Conservation (phyloP, 2,797 vertebrate species). For the Protonibea diacanthus region DNA sequence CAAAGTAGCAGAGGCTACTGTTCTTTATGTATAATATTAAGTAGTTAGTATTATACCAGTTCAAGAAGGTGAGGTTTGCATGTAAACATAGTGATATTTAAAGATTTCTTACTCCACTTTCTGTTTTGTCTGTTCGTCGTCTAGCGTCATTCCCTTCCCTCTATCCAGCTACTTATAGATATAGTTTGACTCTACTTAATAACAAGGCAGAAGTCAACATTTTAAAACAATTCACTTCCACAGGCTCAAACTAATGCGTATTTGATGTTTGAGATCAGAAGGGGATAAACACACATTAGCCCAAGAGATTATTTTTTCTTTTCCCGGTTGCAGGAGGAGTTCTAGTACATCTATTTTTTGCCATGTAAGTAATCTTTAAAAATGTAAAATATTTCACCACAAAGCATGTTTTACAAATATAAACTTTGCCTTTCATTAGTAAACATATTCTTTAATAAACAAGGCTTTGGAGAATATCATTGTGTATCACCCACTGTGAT, state of each 20-base stretch:
- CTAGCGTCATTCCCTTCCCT: background rate
- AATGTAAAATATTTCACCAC: conserved; percentile 25
- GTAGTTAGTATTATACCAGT: background rate
- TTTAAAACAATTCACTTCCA: conserved; percentile 29
- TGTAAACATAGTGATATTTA: background rate
- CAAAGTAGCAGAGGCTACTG: background rate
- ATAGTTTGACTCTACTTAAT: conserved; percentile 17
- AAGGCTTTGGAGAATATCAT: conserved; percentile 54
- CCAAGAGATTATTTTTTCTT: conserved; percentile 39
- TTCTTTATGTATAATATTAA: background rate
- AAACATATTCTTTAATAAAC: conserved; percentile 56
- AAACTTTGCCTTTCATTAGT: conserved; percentile 53
- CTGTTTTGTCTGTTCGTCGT: background rate
- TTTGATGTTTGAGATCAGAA: conserved; percentile 53
- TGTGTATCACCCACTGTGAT: conserved; percentile 56
- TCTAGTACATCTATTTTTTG: conserved; percentile 51
- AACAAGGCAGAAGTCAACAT: conserved; percentile 3
- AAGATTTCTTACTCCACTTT: conserved; percentile 4
- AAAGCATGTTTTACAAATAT: conserved; percentile 49
- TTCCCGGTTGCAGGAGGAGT: conserved; percentile 30
- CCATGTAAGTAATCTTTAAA: conserved; percentile 24
- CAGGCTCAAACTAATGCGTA: conserved; percentile 22
- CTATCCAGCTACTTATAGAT: background rate
- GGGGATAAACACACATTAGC: conserved; percentile 50
- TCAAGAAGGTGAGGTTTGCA: background rate